Base-by-base conservation (phyloP, 2,888 invertebrate genomes). In the Trissonchulus latispiculum region DNA sequence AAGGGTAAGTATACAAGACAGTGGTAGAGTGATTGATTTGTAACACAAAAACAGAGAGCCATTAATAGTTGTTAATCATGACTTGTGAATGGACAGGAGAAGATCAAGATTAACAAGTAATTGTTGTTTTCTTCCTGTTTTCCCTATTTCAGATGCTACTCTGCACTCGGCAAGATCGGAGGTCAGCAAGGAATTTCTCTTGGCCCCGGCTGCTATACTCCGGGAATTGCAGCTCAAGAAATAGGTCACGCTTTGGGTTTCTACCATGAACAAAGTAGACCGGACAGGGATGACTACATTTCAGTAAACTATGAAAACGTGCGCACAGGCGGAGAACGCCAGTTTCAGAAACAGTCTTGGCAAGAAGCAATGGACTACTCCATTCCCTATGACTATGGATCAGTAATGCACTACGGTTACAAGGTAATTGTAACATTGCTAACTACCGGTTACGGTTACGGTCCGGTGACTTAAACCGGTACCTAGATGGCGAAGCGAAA, bases 111-210 rank as follows among this genome's bases (percentile, higher is more conserved):
- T n/a, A n/a, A n/a, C n/a, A n/a, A n/a, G n/a, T n/a, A n/a, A n/a
- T 23, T 59, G 23, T 23, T 23, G 23, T 72, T 2, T 35, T 62
- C 8, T 73, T 36, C 36, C 62, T 15, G 32, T 64, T 29, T 8
- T 23, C 67, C 29, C n/a, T 0, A 37, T 48, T 74, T 61, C 71
- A 78, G 78, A 23, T 79, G 79, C 61, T 79, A 79, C 71, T 78
- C 78, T 2, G 78, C 76, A 71, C 80, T 81, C 0, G 81, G 81
- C 36, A 74, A 78, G 32, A 78, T 77, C 18, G 81, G 81, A 2
- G 81, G 81, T 18, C 77, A 75, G 15, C 81, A 81, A 73, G 76
- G 78, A 66, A 77, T 81, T n/a, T 81, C 81, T 1, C 80, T 81
- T 73, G 81, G 81, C 2, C 77, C 77, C 67, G 81, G 81, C 36